Base-by-base conservation (phyloP, 2,797 vertebrate genomes). In the Tapera naevia region DNA sequence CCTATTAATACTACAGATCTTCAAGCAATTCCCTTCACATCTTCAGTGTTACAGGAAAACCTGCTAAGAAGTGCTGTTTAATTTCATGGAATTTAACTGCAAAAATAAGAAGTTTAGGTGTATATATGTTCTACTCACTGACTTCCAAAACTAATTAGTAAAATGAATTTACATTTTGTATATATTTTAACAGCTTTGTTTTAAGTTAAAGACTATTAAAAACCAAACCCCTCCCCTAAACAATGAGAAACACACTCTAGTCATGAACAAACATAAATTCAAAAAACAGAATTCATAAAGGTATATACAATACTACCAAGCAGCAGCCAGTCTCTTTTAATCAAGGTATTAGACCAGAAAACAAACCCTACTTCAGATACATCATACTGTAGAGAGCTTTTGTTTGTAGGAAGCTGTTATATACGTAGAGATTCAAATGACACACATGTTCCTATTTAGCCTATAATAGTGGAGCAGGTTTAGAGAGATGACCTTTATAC, bases 371-470 rank as follows among this genome's bases (percentile, higher is more conserved):
- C 95, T 96, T 91, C 81, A 95, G 66, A 15, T 65, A 91, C 57
- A 97, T n/a, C 86, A 62, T 84, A 91, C 87, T 91, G 46, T 13
- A 74, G 78, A 15, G 27, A 50, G 41, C 72, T 33, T 21, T 25
- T 80, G 60, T 18, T 81, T 71, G 84, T 41, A 58, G 93, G 78
- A 91, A 95, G 86, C 46, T 94, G 93, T 91, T 88, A 92, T 57
- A 88, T 39, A 67, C 41, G 28, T 28, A 97, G 88, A 97, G 89
- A 93, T 37, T 43, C 66, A 96, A 66, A 95, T 86, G 23, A 48
- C 88, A 76, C 10, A 72, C 61, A 57, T 91, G 88, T 74, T 97
- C 94, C 90, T 96, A 95, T 69, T 97, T 91, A 91, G 93, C 93
- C 91, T 91, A 50, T 87, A 91, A 94, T 50, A 94, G 91, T 17